Percentiles rank a stretch among this genome's conserved stretches.
These are phyloP conservation scores for Monopterus albus DNA, from an alignment of 2,113 vertebrate genomes.

Conservation along the genomic window DNA sequence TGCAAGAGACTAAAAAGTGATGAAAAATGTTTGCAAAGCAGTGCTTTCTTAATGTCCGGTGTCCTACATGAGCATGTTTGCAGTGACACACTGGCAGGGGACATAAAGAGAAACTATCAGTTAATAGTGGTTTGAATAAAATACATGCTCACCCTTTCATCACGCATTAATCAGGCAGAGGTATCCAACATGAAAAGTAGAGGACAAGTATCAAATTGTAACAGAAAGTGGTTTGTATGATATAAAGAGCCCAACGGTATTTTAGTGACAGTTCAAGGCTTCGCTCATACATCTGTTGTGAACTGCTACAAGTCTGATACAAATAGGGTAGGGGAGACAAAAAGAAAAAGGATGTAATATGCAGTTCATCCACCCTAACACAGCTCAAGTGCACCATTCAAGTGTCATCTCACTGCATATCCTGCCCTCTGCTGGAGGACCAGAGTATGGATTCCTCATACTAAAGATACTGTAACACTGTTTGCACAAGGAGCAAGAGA, in stretches of 20 bases:
- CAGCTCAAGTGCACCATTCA: conserved; percentile 14
- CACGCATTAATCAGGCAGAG: background rate
- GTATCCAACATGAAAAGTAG: conserved; percentile 5
- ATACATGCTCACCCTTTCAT: conserved; percentile 36
- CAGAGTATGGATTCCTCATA: background rate
- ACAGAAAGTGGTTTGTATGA: conserved; percentile 2
- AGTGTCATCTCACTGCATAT: background rate
- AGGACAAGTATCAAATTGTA: background rate
- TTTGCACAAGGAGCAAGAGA: background rate
- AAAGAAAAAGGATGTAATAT: conserved; percentile 1
- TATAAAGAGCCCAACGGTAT: background rate
- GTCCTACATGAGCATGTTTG: background rate
- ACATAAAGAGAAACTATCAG: conserved; percentile 5
- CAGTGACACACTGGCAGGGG: background rate
- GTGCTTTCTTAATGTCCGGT: too few relatives aligned
- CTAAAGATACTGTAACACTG: background rate
- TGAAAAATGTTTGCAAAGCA: conserved; percentile 14
- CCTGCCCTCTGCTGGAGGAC: conserved; percentile 34
- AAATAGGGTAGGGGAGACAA: background rate
- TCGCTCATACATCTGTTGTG: background rate
- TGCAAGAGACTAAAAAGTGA: conserved; percentile 3
- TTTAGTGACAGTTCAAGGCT: background rate
- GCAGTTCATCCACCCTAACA: background rate
- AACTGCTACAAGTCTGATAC: conserved; percentile 12
- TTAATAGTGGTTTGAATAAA: conserved; percentile 6